Base-by-base conservation (phyloP, 2,888 invertebrate species). In the Athetis lepigone region DNA sequence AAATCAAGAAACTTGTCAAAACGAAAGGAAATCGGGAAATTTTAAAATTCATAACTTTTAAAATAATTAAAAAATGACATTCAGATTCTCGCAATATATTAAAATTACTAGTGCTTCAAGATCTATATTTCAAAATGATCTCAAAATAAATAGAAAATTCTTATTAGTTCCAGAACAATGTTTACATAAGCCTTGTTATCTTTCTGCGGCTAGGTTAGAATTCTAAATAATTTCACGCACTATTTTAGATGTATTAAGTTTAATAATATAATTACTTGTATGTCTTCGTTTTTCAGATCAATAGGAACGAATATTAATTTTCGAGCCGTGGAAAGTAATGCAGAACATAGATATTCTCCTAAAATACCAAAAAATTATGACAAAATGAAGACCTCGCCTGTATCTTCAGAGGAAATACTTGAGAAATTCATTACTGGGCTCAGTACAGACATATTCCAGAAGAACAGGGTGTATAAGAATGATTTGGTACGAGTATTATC, bases 401-500 rank as follows among this genome's bases (percentile, higher is more conserved):
- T 83, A 27, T 77, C 85, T 0, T 73, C 87, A 11, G 88, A 90
- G 54, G 92, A 93, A 39, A 69, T 93, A 13, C 81, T 95, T 11
- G 95, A 94, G 70, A 94, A 93, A 74, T 74, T 89, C 8, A 85
- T 94, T 56, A 86, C 92, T 46, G 85, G 85, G 4, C 73, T 95
- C 16, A 93, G 92, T n/a, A 78, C 88, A 57, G 92, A 92, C 59
- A 91, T 94, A 60, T 86, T 92, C 46, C 89, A 90, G 67, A 95
- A 94, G 66, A 90, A 93, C 62, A 87, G 94, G 79, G 90, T 95
- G 0, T 95, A 95, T 64, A 94, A 92, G 66, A 95, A 95, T 88
- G 93, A 94, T 77, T 84, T 95, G 33, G 18, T 87, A 9, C 84
- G 88, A 79, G 86, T 93, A 2, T 54, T 94, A 37, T 80, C 81